Evolutionary conservation across 2,113 vertebrate species (phyloP).

Genomic region (Oreamnos americanus): DNA sequence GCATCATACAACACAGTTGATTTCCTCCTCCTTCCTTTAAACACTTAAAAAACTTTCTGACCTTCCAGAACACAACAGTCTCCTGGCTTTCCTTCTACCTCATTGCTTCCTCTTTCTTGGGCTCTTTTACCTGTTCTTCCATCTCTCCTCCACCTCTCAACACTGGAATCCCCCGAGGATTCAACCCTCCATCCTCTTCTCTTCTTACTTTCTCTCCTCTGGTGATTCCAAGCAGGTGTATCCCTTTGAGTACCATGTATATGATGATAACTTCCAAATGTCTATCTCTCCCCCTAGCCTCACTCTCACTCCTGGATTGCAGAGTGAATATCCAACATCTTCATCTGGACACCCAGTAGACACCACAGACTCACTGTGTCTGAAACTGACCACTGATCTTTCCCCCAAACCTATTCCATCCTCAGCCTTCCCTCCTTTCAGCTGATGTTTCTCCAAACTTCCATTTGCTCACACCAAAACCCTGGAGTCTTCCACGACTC

Average conservation of each 20-base stretch:
- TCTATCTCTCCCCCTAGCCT: background rate
- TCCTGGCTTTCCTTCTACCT: background rate
- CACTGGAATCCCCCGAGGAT: background rate
- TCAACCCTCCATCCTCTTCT: background rate
- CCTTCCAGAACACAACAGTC: background rate
- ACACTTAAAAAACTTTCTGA: background rate
- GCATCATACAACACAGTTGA: too few species aligned
- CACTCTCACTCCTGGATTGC: background rate
- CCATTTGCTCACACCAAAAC: background rate
- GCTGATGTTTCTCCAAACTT: background rate
- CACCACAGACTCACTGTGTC: background rate
- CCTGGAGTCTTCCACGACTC: background rate
- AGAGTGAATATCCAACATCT: background rate
- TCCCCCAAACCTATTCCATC: background rate
- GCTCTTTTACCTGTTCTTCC: background rate
- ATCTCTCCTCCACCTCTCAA: background rate
- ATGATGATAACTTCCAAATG: background rate
- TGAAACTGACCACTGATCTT: background rate
- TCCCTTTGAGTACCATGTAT: background rate
- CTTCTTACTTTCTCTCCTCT: background rate
- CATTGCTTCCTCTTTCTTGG: background rate
- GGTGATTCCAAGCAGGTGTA: background rate
- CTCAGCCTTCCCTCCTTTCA: background rate
- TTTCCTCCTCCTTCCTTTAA: background rate
- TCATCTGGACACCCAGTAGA: accelerated